Base-by-base conservation (phyloP, 2,888 invertebrate species). In the Yponomeuta cagnagella region DNA sequence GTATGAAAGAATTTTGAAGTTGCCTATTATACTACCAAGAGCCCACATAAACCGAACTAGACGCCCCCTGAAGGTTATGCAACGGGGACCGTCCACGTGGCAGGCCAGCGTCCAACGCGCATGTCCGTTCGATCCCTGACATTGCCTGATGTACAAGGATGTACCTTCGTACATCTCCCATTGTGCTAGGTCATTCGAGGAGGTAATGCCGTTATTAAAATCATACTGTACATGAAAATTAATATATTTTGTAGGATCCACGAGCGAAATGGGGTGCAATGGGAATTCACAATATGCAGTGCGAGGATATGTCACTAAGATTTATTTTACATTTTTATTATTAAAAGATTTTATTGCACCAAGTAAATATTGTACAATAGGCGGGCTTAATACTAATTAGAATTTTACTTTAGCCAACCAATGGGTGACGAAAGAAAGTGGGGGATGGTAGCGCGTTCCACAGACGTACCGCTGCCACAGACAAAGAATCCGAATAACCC, bases 31-130 rank as follows among this genome's bases (percentile, higher is more conserved):
- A 33, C 33, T 33, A 33, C 33, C 33, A 33, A 33, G 23, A 64
- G 64, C 10, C 30, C 52, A 2, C 52, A 12, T 4, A 15, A 58
- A 65, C 1, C 31, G 1, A 10, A 33, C 64, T 23, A 31, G 30
- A 10, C 30, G 64, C 30, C 65, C 12, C 65, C 65, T 12, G 31
- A 80, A 88, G 87, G 88, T 90, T 91, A 91, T 90, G 88, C 89
- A 90, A 91, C 82, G 87, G 84, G 87, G 84, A 74, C 76, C 73
- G 76, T 84, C 89, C 91, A 90, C 90, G 90, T 91, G 91, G 88
- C 85, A 73, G 70, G 74, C 76, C 73, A 71, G 71, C 67, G 64
- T 63, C 58, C 73, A 77, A 69, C 84, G 90, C 90, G 90, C 90
- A 90, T 89, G 90, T 76, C 82, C 74, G 73, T 52, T 70, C 77